Base-by-base conservation (phyloP, 2,888 invertebrate species). In the Galeopsomyia nigrocyanea region DNA sequence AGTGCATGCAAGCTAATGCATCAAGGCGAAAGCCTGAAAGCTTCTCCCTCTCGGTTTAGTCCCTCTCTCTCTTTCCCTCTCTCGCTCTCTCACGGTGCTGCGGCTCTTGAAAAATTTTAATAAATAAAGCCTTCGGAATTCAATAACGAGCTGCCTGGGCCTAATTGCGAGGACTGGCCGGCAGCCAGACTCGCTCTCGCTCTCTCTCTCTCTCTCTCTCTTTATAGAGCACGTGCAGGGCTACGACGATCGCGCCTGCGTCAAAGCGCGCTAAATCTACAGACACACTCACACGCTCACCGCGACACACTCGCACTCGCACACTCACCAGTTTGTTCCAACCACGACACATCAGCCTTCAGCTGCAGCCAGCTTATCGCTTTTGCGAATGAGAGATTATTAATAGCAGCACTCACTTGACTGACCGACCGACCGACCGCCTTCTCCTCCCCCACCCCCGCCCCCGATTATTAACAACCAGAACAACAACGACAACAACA, bases 1-100 rank as follows among this genome's bases (percentile, higher is more conserved):
- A 83, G 84, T 85, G 81, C 83, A 83, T 82, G 82, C 83, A 80
- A 81, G 84, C 83, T 85, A 84, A 85, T 86, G 84, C 83, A 82
- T 82, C 82, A 80, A 82, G 82, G 81, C 84, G 39, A 39, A 39
- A 39, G 79, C 80, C 78, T 76, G 39, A 10, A 39, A 39, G 65
- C 73, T 47, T 39, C 39, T 69, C 22, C n/a, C 46, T 68, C 75
- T 57, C 74, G 62, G 66, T 56, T 76, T 71, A 26, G 26, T 26
- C 26, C 26, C 71, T 65, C 64, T 63, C 58, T 58, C 49, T 53
- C 57, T 26, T 57, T 22, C 64, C 51, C 74, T 51, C 65, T 53
- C 46, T 17, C 51, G 17, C 56, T n/a, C 75, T 71, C 72, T 70
- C 75, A 70, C 71, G 65, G 75, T 69, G 9, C 39, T 9, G 75